These are phyloP conservation scores for Eueremaeus valkanovi DNA, from an alignment of 2,888 invertebrate genomes.

Conservation along the genomic window DNA sequence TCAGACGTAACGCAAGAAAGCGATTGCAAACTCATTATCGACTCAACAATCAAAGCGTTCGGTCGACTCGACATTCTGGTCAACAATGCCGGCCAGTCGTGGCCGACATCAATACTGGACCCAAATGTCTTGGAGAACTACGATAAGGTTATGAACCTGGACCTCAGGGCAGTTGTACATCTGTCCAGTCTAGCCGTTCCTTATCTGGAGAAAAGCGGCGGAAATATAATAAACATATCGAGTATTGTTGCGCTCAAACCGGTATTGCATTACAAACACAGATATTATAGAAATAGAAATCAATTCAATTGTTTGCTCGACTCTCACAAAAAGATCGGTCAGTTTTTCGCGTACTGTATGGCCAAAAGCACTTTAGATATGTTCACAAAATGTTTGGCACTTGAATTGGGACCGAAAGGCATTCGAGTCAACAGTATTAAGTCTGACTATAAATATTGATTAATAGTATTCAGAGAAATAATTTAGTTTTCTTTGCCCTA, in stretches of 20 bases:
- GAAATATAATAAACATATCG: slow-evolving; percentile 39
- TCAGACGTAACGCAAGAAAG: slow-evolving; percentile 27
- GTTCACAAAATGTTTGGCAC: slow-evolving; percentile 31
- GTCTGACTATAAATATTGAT: slow-evolving; percentile 24
- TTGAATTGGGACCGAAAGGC: slow-evolving; percentile 35
- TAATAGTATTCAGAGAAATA: neutral
- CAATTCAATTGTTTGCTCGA: slow-evolving; percentile 18
- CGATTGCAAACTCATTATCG: slow-evolving; percentile 30
- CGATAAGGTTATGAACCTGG: slow-evolving; percentile 3
- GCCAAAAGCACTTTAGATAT: slow-evolving; percentile 34
- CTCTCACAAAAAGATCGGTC: too few species aligned
- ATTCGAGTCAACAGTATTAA: slow-evolving; percentile 34
- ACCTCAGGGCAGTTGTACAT: slow-evolving; percentile 14
- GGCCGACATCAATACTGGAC: slow-evolving; percentile 67
- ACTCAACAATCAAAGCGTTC: slow-evolving; percentile 2
- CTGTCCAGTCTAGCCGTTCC: slow-evolving; percentile 34
- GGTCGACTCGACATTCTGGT: slow-evolving; percentile 67
- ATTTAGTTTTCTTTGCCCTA: neutral
- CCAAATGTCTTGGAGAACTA: slow-evolving; percentile 13
- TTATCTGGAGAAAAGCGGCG: slow-evolving; percentile 28
- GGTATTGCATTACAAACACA: neutral
- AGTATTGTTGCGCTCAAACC: slow-evolving; percentile 18
- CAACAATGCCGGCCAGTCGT: slow-evolving; percentile 76
- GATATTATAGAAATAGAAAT: neutral
- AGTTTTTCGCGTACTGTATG: slow-evolving; percentile 38